Percentiles rank a stretch among this genome's conserved stretches.
Conservation (phyloP, 1,140 invertebrate species). For the Mycetomoellerius zeteki region DNA sequence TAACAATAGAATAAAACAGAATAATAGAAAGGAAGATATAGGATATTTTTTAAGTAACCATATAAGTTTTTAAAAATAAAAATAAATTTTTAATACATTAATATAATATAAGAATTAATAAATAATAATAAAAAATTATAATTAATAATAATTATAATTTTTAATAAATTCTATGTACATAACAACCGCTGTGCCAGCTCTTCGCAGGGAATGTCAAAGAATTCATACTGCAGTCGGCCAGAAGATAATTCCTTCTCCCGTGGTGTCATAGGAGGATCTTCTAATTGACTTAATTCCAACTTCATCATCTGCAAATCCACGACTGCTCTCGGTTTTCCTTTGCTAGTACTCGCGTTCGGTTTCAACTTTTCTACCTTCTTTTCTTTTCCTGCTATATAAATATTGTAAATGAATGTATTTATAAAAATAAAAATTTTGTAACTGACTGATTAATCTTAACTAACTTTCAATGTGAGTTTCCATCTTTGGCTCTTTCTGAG, state of each 20-base stretch:
- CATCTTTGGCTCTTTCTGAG: not conserved
- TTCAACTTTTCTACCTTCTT: constrained; percentile 19
- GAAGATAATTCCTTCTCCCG: constrained; percentile 79
- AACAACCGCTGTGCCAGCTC: constrained; percentile 89
- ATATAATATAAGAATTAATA: too few relatives aligned
- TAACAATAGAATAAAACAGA: constrained; percentile 1
- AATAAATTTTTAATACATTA: constrained; percentile 15
- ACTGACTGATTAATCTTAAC: not conserved
- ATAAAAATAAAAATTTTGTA: not conserved
- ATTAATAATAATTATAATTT: too few relatives aligned
- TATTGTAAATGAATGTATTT: not conserved
- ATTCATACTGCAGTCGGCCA: constrained; percentile 79
- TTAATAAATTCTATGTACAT: constrained; percentile 84
- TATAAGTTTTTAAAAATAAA: not conserved
- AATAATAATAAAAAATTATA: too few relatives aligned
- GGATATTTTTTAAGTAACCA: not conserved
- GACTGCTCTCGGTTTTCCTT: constrained; percentile 66
- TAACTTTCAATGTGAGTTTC: constrained; percentile 19
- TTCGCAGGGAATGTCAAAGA: constrained; percentile 85
- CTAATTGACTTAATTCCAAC: constrained; percentile 80
- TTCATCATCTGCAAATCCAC: constrained; percentile 79
- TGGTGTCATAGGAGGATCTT: constrained; percentile 80
- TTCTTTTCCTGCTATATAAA: constrained; percentile 55
- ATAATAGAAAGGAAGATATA: not conserved
- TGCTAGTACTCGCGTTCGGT: constrained; percentile 42